These are phyloP conservation scores for Mus minutoides DNA, from an alignment of 2,797 vertebrate genomes.

Conservation along the genomic window DNA sequence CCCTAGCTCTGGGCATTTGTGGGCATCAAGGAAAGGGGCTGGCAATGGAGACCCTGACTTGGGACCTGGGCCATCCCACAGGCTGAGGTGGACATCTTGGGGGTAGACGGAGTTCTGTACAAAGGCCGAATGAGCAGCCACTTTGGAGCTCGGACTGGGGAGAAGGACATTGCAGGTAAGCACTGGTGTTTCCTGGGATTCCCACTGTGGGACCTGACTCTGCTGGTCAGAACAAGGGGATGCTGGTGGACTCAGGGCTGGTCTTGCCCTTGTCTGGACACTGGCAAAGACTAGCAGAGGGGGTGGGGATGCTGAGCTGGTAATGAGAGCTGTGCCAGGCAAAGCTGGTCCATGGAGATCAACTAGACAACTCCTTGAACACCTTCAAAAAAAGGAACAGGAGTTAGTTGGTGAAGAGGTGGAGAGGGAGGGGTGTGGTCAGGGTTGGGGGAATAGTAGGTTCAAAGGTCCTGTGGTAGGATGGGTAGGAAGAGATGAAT, in stretches of 20 bases:
- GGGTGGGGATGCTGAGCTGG: not conserved
- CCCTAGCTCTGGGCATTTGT: not conserved
- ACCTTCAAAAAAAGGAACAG: not conserved
- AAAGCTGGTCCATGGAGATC: not conserved
- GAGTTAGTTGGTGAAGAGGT: not conserved
- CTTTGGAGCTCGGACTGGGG: not conserved
- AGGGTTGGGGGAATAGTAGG: not conserved
- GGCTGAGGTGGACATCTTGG: conserved; percentile 85
- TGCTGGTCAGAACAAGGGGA: not conserved
- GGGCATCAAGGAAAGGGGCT: not conserved
- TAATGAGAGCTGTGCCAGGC: not conserved
- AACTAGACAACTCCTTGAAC: not conserved
- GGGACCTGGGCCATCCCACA: not conserved
- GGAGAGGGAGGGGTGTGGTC: not conserved
- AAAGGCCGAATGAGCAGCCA: conserved; percentile 79
- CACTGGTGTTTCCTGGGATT: not conserved
- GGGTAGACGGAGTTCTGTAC: conserved; percentile 83
- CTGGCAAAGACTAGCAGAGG: not conserved
- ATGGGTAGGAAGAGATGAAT: not conserved
- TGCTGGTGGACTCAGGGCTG: not conserved
- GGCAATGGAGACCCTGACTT: not conserved
- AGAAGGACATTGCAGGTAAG: conserved; percentile 79
- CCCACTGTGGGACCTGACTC: not conserved
- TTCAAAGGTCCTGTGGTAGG: not conserved
- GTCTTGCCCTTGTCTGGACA: not conserved